Evolutionary conservation across 2,797 vertebrate genomes (phyloP).

Genomic region (Urocyon cinereoargenteus): DNA sequence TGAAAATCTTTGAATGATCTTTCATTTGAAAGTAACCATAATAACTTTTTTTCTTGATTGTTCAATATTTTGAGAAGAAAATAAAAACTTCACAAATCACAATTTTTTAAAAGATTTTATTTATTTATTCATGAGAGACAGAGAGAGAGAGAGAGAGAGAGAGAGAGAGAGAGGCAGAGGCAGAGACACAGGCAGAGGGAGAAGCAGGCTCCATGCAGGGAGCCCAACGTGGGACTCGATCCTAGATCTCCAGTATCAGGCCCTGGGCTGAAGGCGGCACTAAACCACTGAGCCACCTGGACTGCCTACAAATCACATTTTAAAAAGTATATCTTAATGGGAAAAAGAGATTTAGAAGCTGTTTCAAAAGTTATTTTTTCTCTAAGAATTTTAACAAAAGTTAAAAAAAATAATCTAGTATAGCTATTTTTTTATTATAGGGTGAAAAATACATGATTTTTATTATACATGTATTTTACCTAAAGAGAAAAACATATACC

Average conservation of each 20-base stretch:
- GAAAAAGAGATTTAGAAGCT: conserved; percentile 29
- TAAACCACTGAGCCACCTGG: too few relatives aligned
- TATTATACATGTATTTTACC: neutral
- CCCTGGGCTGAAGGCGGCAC: too few relatives aligned
- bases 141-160: too few relatives aligned
- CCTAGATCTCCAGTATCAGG: too few relatives aligned
- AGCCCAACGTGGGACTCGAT: too few relatives aligned
- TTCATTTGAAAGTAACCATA: conserved; percentile 51
- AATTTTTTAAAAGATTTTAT: too few relatives aligned
- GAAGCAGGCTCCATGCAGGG: too few relatives aligned
- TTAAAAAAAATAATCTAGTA: neutral
- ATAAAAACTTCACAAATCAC: neutral
- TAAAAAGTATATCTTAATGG: neutral
- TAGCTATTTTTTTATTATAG: neutral
- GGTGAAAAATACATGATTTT: neutral
- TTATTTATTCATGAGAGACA: too few relatives aligned
- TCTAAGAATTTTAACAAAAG: neutral
- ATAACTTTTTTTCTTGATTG: conserved; percentile 14
- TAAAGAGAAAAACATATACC: neutral
- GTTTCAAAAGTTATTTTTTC: neutral
- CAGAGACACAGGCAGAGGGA: too few relatives aligned
- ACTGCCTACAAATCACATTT: neutral
- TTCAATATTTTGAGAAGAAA: conserved; percentile 50
- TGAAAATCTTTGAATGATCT: conserved; percentile 17
- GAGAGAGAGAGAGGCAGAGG: too few relatives aligned